Base-by-base conservation (phyloP, 2,797 vertebrate genomes). In the Spea hammondii region DNA sequence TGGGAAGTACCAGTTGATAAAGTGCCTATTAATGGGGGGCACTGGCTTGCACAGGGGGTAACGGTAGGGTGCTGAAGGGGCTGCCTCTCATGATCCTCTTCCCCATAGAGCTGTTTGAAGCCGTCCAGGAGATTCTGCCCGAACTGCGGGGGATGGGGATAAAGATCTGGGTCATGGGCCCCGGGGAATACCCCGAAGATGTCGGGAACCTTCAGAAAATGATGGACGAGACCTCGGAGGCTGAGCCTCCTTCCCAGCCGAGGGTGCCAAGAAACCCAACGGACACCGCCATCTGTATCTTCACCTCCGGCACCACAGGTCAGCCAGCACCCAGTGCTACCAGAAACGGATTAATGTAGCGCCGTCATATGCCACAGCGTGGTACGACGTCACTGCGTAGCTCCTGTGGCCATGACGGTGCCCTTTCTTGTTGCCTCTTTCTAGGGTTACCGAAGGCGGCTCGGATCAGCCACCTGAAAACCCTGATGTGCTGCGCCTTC, bases 271-370 rank as follows among this genome's bases (percentile, higher is more conserved):
- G 76, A 14, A 92, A 88, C 69, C 70, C 96, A 8, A 93, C 82
- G 76, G 84, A 91, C 46, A 90, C 94, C 5, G 94, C 88, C 5
- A 92, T 97, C 53, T 98, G 95, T 90, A 97, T 98, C 89, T 98
- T 97, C 87, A 98, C 96, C 51, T 98, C 96, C 0, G 96, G 96
- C 51, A 97, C 96, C 32, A 97, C 96, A 0, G 96, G 96, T 96
- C 80, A 84, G 79, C 9, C 17, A 17, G 11, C 3, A n/a, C 4
- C 64, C 64, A 65, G 45, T 59, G 10, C 3, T 53, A 11, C 51
- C 51, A 7, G 51, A 53, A 6, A 53, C 3, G 51, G 55, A 14
- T 1, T 14, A 59, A 5, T 6, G 14, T 12, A 59, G 32, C 32
- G 32, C 32, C 32, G 32, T 32, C 32, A 32, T 32, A 32, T 32